Percentiles rank a stretch among this genome's conserved stretches.
phyloP scores from a whole-genome alignment of 2,113 vertebrate species.

The Perccottus glenii region DNA sequence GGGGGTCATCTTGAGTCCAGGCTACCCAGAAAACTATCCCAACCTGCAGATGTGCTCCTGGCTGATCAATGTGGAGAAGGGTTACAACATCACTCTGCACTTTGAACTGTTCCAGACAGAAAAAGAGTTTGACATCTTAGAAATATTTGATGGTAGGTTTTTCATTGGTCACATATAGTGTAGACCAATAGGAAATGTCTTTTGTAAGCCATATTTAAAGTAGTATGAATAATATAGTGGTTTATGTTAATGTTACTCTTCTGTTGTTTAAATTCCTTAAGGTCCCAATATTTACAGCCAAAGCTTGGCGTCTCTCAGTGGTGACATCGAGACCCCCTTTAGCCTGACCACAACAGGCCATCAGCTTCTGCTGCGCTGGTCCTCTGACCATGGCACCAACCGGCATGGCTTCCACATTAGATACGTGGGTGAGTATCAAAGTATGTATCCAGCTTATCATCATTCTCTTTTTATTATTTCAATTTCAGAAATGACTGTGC shows the following conservation, averaged over 20 bases:
- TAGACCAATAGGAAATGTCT: no score
- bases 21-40: constrained; percentile 94
- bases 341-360: constrained; percentile 91
- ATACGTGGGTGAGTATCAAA: constrained; percentile 94
- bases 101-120: constrained; percentile 98
- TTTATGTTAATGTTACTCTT: not conserved
- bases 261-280: constrained; percentile 46
- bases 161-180: not conserved
- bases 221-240: not conserved
- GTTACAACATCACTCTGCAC: constrained; percentile 95
- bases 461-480: constrained; percentile 61
- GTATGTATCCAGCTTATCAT: constrained; percentile 82
- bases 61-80: constrained; percentile 96
- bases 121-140: constrained; percentile 97
- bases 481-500: constrained; percentile 36
- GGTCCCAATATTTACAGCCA: constrained; percentile 95
- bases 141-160: constrained; percentile 93
- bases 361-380: constrained; percentile 95
- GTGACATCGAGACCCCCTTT: constrained; percentile 90
- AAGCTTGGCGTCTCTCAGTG: constrained; percentile 90
- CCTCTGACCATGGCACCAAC: constrained; percentile 96
- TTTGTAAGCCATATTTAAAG: no score
- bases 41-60: constrained; percentile 98
- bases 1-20: constrained; percentile 94
- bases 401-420: constrained; percentile 94